Evolutionary conservation across 2,797 vertebrate species (phyloP).

Genomic region (Emydoidea blandingii): DNA sequence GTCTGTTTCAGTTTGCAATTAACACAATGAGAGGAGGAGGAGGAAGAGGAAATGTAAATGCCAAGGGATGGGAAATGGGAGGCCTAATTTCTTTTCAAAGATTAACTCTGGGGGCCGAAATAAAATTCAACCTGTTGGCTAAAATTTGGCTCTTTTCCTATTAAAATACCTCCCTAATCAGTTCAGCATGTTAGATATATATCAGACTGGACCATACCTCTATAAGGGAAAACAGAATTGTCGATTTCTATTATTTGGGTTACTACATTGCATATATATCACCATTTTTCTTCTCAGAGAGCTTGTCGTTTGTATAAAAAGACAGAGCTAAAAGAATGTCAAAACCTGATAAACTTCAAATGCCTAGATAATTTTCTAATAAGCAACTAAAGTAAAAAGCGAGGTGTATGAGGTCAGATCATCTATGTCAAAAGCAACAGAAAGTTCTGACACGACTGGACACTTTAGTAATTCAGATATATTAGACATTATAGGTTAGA

Average conservation of each 20-base stretch:
- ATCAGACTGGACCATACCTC: not conserved
- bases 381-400: not conserved
- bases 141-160: conserved; percentile 57
- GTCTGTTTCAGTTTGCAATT: conserved; percentile 26
- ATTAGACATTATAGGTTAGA: not conserved
- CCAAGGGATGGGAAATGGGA: conserved; percentile 66
- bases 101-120: conserved; percentile 63
- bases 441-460: not conserved
- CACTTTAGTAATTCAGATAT: not conserved
- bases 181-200: conserved; percentile 35
- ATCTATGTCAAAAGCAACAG: conserved; percentile 1
- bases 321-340: not conserved
- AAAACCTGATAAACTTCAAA: not conserved
- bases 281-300: not conserved
- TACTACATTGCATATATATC: not conserved
- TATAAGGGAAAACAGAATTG: not conserved
- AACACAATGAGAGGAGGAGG: conserved; percentile 25
- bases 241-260: not conserved
- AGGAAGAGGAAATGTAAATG: conserved; percentile 50
- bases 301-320: not conserved
- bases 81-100: conserved; percentile 60
- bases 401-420: not conserved
- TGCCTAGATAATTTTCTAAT: not conserved
- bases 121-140: conserved; percentile 70
- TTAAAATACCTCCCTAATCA: conserved; percentile 68